These are phyloP conservation scores for Thyatira batis DNA, from an alignment of 2,888 invertebrate genomes.

Conservation along the genomic window DNA sequence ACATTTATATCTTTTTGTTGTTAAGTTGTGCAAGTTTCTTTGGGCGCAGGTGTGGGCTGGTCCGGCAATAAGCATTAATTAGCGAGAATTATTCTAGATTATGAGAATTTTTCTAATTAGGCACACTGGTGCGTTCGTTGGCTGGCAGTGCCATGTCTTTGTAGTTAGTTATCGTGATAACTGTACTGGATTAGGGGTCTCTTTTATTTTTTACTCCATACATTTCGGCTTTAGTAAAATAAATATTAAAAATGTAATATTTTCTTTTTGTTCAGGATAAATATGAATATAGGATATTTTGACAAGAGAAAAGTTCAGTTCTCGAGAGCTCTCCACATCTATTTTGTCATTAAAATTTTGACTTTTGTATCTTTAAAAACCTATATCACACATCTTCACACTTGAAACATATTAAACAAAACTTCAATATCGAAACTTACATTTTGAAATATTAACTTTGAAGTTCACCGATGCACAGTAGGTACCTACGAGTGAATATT, in stretches of 20 bases:
- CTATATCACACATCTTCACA: neutral
- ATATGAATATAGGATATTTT: too few species aligned
- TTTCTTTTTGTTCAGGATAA: too few species aligned
- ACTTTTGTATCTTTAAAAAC: neutral
- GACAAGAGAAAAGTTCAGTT: too few species aligned
- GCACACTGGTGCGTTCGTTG: slow-evolving; percentile 4
- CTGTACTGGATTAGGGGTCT: neutral
- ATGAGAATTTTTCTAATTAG: slow-evolving; percentile 71
- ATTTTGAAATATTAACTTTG: neutral
- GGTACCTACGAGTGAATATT: neutral
- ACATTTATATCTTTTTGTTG: slow-evolving; percentile 36
- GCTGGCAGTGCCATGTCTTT: neutral
- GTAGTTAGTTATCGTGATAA: neutral
- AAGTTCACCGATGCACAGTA: neutral
- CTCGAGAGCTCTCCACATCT: too few species aligned
- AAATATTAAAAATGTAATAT: too few species aligned
- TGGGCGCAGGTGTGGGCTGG: slow-evolving; percentile 56
- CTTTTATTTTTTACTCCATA: neutral
- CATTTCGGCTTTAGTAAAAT: too few species aligned
- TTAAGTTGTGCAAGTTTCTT: slow-evolving; percentile 36
- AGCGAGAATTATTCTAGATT: slow-evolving; percentile 67
- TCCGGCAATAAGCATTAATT: slow-evolving; percentile 64
- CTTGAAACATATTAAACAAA: neutral
- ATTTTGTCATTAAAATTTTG: too few species aligned
- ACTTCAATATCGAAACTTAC: neutral